Percentiles rank a stretch among this genome's conserved stretches.
phyloP scores from a whole-genome alignment of 2,113 vertebrate genomes.

The Pitta sordida region DNA sequence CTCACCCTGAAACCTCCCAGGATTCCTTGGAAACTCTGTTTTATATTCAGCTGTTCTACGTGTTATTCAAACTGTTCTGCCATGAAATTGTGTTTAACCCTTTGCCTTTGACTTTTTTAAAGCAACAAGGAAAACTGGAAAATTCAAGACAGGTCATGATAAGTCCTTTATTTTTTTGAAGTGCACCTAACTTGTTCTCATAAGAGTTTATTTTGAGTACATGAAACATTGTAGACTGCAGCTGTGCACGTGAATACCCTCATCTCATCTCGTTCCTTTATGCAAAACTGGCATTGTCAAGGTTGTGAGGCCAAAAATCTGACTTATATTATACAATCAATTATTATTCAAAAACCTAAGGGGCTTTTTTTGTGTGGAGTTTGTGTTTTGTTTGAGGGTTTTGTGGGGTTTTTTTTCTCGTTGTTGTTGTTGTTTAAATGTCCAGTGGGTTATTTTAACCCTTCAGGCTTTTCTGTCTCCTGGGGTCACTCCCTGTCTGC shows the following conservation, averaged over 20 bases:
- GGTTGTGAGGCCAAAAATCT: slow-evolving; percentile 76
- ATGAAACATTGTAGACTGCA: slow-evolving; percentile 47
- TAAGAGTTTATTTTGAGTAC: slow-evolving; percentile 52
- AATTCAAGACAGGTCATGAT: slow-evolving; percentile 54
- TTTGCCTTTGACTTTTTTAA: slow-evolving; percentile 62
- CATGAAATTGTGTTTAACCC: slow-evolving; percentile 54
- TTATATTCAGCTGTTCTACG: slow-evolving; percentile 50
- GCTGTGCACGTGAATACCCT: slow-evolving; percentile 45
- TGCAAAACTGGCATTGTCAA: slow-evolving; percentile 63
- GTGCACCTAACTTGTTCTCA: slow-evolving; percentile 41
- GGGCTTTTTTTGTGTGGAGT: neutral
- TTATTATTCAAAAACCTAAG: neutral
- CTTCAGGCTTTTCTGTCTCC: slow-evolving; percentile 61
- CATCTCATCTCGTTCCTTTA: slow-evolving; percentile 4
- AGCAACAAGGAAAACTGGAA: slow-evolving; percentile 67
- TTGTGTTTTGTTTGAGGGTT: neutral
- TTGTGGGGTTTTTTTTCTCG: neutral
- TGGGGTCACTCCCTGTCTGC: slow-evolving; percentile 63
- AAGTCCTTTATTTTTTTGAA: slow-evolving; percentile 59
- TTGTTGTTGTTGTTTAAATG: neutral
- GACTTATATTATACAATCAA: slow-evolving; percentile 2
- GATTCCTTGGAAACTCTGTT: slow-evolving; percentile 39
- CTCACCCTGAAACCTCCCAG: slow-evolving; percentile 6
- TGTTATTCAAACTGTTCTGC: slow-evolving; percentile 34
- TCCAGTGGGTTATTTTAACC: neutral